Evolutionary conservation across 2,113 vertebrate genomes (phyloP), one percentile per base, ranked within the genome.

Genomic region (Malurus alboscapulatus): DNA sequence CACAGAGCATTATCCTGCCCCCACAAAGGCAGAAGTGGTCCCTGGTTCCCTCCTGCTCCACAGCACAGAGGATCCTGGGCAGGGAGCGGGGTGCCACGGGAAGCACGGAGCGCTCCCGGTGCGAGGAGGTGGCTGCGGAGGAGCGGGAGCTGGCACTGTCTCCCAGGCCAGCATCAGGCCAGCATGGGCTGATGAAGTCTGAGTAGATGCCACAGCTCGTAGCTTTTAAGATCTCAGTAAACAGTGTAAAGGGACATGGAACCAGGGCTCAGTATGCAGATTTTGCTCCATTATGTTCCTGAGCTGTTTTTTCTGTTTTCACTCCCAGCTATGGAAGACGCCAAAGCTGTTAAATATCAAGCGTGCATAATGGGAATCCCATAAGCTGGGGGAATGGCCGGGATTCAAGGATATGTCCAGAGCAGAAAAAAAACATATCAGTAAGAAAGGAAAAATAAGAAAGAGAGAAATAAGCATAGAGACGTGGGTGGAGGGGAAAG

Each of bases 151-250:
- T 50, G 84, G 84, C 57, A 44, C 26, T 17, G 94, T 96, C 97
- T 98, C 87, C 80, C 61, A 96, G 97, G 97, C 97, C 97, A 83
- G 94, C 95, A 78, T 97, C 96, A 94, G 96, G 94, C 83, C 93
- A 96, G 40, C 53, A 88, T 92, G 97, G 96, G 93, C 93, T 98
- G 97, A 98, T 97, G 97, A 81, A 94, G 95, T 94, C 88, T 98
- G 97, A 98, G 97, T 97, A 95, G 96, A 96, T 98, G 98, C 96
- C 96, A 97, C 97, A 97, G 97, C 75, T 93, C 90, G 92, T 96
- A 93, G 94, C 95, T 94, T 96, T 90, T 74, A 92, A 93, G 95
- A 53, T 55, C 96, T 85, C 96, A 96, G 96, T 96, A 96, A 93
- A 75, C 76, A 81, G 47, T 34, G 94, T 97, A 97, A 93, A 96